Base-by-base conservation (phyloP, 2,113 vertebrate species). In the Rhizomys pruinosus region DNA sequence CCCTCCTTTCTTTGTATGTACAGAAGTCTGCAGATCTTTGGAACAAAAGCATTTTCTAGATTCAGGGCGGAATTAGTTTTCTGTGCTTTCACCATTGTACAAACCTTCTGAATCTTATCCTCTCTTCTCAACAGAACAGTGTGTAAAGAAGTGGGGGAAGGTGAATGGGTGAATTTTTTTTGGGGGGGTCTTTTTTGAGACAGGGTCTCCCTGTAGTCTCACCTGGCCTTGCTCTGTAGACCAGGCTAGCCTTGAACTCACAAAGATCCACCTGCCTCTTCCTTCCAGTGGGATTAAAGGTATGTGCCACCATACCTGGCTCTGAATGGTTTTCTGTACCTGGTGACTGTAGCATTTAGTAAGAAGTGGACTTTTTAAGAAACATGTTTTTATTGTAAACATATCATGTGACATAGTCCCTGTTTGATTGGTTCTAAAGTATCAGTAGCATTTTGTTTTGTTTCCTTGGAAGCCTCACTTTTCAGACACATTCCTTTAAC, bases 401-500 rank as follows among this genome's bases (percentile, higher is more conserved):
- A 47, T 11, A 27, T 63, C 68, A 37, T 68, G 27, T 15, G 37
- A 29, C 23, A 7, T 42, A 64, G 27, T 55, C 55, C 5, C 59
- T 12, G 15, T 39, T 29, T 64, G 19, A 27, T 89, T 19, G 27
- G n/a, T 68, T 74, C 39, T 69, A 8, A 85, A 89, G 47, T 0
- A 11, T n/a, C 81, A 12, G 44, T 34, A 10, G 47, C 3, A 5
- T 68, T 73, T 61, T 61, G 63, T 88, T 78, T 39, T 92, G 29
- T 89, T 91, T 94, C 61, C 57, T 77, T 47, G 72, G 64, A 52
- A 93, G 47, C 61, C 9, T 0, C 63, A n/a, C 27, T 68, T 78
- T 92, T 71, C 34, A 19, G 32, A 22, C 17, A 68, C 0, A 0
- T 84, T 96, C 93, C 98, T 98, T 99, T 99, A 98, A 99, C 98